A percentile compares a stretch with the other conserved stretches of the same genome.
phyloP scores from a whole-genome alignment of 2,113 vertebrate species.

The Xenopus tropicalis region DNA sequence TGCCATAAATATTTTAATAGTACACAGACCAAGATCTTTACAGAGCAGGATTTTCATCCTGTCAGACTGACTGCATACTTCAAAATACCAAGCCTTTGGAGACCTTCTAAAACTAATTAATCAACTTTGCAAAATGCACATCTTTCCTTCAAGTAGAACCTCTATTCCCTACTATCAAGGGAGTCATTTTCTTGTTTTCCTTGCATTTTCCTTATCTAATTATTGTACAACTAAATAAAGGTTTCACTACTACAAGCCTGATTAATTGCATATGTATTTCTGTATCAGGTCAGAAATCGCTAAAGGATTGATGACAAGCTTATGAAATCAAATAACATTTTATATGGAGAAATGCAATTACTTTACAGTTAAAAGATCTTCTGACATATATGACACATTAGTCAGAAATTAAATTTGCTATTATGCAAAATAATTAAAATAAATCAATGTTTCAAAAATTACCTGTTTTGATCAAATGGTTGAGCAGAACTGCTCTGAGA shows the following conservation, averaged over 20 bases:
- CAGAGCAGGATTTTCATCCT: slow-evolving; percentile 20
- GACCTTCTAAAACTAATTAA: slow-evolving; percentile 67
- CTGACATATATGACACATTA: slow-evolving; percentile 62
- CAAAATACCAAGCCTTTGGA: slow-evolving; percentile 57
- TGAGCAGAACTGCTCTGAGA: background rate
- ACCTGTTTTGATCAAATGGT: slow-evolving; percentile 28
- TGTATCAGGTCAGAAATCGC: slow-evolving; percentile 66
- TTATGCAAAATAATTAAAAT: slow-evolving; percentile 50
- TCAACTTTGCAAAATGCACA: slow-evolving; percentile 59
- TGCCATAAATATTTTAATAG: background rate
- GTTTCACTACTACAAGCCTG: slow-evolving; percentile 56
- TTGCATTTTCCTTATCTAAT: slow-evolving; percentile 57
- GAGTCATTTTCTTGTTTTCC: slow-evolving; percentile 62
- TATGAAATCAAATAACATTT: slow-evolving; percentile 54
- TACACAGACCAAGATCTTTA: background rate
- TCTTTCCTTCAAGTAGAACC: slow-evolving; percentile 56
- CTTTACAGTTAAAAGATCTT: slow-evolving; percentile 64
- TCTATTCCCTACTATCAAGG: slow-evolving; percentile 52
- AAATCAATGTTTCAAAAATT: slow-evolving; percentile 37
- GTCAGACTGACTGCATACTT: slow-evolving; percentile 57
- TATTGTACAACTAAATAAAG: slow-evolving; percentile 59
- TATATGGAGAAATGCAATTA: slow-evolving; percentile 57
- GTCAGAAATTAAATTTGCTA: slow-evolving; percentile 59
- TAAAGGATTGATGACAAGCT: slow-evolving; percentile 56
- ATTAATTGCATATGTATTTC: slow-evolving; percentile 63